A percentile compares a stretch with the other conserved stretches of the same genome.
These are phyloP conservation scores for Dexiosoma caninum DNA, from an alignment of 2,888 invertebrate species.

Conservation along the genomic window DNA sequence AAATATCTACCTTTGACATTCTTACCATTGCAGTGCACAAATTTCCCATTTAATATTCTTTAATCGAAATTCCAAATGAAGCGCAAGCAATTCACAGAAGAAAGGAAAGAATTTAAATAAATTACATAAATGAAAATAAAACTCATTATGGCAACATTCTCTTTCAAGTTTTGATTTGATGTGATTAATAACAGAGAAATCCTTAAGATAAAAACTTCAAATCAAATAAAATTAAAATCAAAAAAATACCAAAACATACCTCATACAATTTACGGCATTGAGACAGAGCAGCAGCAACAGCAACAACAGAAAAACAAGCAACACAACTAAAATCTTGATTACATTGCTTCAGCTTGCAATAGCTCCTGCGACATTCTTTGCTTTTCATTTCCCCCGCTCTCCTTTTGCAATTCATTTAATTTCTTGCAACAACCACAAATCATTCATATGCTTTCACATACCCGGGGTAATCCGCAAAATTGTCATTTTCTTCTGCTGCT, in stretches of 20 bases:
- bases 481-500: slow-evolving; percentile 46
- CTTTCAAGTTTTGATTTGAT: slow-evolving; percentile 53
- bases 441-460: slow-evolving; percentile 61
- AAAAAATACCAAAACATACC: slow-evolving; percentile 39
- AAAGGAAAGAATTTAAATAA: slow-evolving; percentile 7
- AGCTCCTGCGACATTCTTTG: not conserved
- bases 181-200: slow-evolving; percentile 56
- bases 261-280: slow-evolving; percentile 36
- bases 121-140: slow-evolving; percentile 43
- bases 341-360: slow-evolving; percentile 39
- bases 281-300: slow-evolving; percentile 3
- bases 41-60: not conserved
- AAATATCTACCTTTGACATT: not conserved
- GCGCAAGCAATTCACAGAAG: not conserved
- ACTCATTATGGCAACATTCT: slow-evolving; percentile 48
- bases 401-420: slow-evolving; percentile 1
- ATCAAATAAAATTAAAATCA: slow-evolving; percentile 50
- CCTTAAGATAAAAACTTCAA: slow-evolving; percentile 45
- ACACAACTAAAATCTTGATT: slow-evolving; percentile 34
- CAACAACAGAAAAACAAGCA: not conserved
- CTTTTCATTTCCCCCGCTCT: not conserved
- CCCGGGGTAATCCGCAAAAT: slow-evolving; percentile 58
- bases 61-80: not conserved
- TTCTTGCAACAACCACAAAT: slow-evolving; percentile 57
- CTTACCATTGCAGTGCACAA: not conserved